phyloP scores from a whole-genome alignment of 2,113 vertebrate species.

The Uria lomvia region DNA sequence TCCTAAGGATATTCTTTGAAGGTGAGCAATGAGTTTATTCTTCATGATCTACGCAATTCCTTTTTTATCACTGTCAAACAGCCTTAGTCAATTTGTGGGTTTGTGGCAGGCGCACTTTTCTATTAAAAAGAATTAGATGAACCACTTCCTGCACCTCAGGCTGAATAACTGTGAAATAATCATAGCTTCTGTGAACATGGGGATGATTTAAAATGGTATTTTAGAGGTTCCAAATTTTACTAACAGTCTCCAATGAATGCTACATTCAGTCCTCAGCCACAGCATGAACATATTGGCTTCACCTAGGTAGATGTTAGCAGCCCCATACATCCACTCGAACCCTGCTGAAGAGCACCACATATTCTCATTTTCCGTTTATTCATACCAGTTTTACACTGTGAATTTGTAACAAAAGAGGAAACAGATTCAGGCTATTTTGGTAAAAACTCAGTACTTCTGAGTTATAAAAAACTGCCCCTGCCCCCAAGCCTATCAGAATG shows the following conservation, averaged over 20 bases:
- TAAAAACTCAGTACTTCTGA: neutral
- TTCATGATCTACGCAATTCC: neutral
- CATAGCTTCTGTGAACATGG: neutral
- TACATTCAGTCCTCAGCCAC: neutral
- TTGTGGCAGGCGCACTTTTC: neutral
- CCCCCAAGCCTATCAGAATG: neutral
- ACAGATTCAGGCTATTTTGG: neutral
- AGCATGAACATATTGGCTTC: neutral
- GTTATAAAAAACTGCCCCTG: neutral
- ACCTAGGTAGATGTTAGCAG: neutral
- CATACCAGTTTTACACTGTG: neutral
- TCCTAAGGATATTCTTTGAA: neutral
- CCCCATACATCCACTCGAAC: neutral
- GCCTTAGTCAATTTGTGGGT: neutral
- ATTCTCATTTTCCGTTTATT: neutral
- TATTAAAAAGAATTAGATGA: slow-evolving; percentile 11
- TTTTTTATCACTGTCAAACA: neutral
- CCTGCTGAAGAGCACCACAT: neutral
- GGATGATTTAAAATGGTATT: neutral
- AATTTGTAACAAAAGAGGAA: neutral
- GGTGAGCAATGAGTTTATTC: neutral
- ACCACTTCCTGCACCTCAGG: neutral
- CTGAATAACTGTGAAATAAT: slow-evolving; percentile 2
- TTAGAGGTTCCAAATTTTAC: neutral
- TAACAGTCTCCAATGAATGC: neutral